These are phyloP conservation scores for Ophioninae sp. DNA, from an alignment of 2,888 invertebrate genomes.

Conservation along the genomic window DNA sequence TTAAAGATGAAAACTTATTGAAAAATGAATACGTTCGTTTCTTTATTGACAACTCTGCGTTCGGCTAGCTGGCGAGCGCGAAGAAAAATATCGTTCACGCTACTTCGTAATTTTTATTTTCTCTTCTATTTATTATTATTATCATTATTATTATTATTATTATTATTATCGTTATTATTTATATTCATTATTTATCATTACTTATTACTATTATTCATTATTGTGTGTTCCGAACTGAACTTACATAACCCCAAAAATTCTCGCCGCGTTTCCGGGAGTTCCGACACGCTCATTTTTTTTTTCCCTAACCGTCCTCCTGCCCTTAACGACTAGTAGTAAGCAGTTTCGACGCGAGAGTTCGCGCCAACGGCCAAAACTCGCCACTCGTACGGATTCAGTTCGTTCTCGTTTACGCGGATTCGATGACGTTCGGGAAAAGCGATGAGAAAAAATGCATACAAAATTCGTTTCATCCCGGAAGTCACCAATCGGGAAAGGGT, in stretches of 20 bases:
- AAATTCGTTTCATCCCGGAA: not conserved
- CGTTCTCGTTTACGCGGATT: not conserved
- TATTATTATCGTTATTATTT: slow-evolving; percentile 36
- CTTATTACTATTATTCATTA: slow-evolving; percentile 40
- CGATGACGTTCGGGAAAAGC: not conserved
- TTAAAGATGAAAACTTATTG: no score
- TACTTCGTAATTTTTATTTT: slow-evolving; percentile 47
- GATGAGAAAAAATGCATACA: not conserved
- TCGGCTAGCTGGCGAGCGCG: slow-evolving; percentile 69
- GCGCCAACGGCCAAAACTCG: slow-evolving; percentile 22
- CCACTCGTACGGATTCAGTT: not conserved
- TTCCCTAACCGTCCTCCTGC: slow-evolving; percentile 25
- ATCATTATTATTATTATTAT: slow-evolving; percentile 59
- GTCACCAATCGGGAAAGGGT: not conserved
- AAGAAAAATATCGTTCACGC: slow-evolving; percentile 33
- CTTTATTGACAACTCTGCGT: slow-evolving; percentile 66
- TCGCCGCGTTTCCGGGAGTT: slow-evolving; percentile 25
- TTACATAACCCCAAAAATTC: slow-evolving; percentile 31
- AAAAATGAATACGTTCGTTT: no score
- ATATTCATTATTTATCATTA: slow-evolving; percentile 17
- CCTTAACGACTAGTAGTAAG: slow-evolving; percentile 73
- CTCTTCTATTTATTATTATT: slow-evolving; percentile 33
- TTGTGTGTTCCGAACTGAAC: slow-evolving; percentile 55
- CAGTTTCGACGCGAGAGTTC: slow-evolving; percentile 63
- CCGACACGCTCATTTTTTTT: slow-evolving; percentile 37